phyloP scores from a whole-genome alignment of 2,113 vertebrate genomes.

The Mesoclemmys tuberculata region DNA sequence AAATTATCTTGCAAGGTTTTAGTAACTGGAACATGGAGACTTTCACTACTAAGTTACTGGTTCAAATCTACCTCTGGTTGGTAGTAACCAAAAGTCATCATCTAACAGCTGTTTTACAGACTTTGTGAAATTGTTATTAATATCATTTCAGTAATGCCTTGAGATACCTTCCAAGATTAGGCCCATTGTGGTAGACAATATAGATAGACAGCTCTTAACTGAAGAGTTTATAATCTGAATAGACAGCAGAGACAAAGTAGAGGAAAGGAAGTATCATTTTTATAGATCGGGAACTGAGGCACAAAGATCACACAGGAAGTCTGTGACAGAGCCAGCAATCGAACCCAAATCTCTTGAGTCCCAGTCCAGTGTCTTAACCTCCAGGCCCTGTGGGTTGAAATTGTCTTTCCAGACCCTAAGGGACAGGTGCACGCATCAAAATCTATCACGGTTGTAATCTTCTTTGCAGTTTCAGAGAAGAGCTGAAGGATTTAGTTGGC shows the following conservation, averaged over 20 bases:
- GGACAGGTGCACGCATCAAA: not conserved
- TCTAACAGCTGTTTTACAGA: conserved; percentile 36
- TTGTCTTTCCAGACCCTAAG: not conserved
- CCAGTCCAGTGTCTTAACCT: not conserved
- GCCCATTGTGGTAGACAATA: not conserved
- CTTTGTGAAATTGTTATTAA: conserved; percentile 1
- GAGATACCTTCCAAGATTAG: conserved; percentile 9
- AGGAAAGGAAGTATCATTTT: not conserved
- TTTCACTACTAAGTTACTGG: not conserved
- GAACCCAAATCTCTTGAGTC: not conserved
- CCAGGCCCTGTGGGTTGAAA: not conserved
- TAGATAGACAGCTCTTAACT: not conserved
- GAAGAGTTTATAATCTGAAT: not conserved
- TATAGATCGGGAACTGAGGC: not conserved
- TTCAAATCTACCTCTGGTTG: conserved; percentile 28
- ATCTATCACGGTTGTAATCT: not conserved
- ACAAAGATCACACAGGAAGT: not conserved
- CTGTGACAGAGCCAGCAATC: not conserved
- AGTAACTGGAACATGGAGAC: conserved; percentile 1
- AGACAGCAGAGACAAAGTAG: not conserved
- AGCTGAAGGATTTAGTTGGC: not conserved
- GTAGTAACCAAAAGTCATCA: not conserved
- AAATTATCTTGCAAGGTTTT: not conserved
- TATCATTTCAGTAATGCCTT: conserved; percentile 4
- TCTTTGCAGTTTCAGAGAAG: not conserved